These are phyloP conservation scores for Macrochelys suwanniensis DNA, from an alignment of 2,797 vertebrate species.

Conservation along the genomic window DNA sequence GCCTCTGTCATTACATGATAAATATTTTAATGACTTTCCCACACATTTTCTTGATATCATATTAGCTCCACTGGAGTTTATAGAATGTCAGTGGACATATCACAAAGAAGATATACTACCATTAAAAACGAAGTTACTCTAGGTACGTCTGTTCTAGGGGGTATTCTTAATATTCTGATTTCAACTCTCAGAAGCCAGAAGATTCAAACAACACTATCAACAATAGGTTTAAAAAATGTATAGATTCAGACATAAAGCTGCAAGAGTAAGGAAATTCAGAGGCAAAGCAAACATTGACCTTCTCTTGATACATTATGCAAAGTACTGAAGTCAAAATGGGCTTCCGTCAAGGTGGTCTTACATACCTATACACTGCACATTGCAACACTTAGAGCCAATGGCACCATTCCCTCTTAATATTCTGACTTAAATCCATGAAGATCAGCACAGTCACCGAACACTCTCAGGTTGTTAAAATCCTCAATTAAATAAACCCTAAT, in stretches of 20 bases:
- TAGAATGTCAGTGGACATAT: neutral
- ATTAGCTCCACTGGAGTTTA: slow-evolving; percentile 21
- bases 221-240: slow-evolving; percentile 10
- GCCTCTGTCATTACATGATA: neutral
- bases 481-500: neutral
- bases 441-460: neutral
- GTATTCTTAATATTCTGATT: neutral
- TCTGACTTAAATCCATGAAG: neutral
- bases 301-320: neutral
- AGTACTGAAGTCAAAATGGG: neutral
- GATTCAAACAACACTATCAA: neutral
- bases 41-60: neutral
- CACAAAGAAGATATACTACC: neutral
- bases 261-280: neutral
- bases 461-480: neutral
- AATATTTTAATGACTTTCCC: neutral
- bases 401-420: slow-evolving; percentile 10
- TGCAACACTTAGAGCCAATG: neutral
- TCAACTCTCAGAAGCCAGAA: neutral
- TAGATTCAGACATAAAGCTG: neutral
- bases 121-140: neutral
- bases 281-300: neutral
- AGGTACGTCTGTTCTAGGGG: neutral
- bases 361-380: neutral
- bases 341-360: neutral